Evolutionary conservation across 2,113 vertebrate genomes (phyloP).

Genomic region (Pollimyrus isidori): DNA sequence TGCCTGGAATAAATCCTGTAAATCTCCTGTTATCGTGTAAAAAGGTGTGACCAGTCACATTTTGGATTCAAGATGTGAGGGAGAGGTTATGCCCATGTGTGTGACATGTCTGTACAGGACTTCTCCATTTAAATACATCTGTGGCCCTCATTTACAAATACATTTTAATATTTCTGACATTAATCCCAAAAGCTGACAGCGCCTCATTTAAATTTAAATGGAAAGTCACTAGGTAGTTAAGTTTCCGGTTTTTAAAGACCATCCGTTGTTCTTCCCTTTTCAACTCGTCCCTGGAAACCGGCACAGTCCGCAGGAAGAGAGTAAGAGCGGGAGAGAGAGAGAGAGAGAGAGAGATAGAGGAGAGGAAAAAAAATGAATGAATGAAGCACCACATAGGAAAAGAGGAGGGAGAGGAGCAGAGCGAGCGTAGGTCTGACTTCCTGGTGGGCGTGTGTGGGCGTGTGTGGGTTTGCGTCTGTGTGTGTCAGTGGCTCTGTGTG

Average conservation of each 20-base stretch:
- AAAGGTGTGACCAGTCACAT: not conserved
- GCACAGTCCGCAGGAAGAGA: not conserved
- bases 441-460: slow-evolving; percentile 16
- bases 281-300: not conserved
- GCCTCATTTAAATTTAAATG: not conserved
- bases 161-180: not conserved
- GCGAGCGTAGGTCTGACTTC: slow-evolving; percentile 14
- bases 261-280: not conserved
- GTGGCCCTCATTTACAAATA: not conserved
- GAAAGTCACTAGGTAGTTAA: not conserved
- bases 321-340: not conserved
- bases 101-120: not conserved
- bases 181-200: not conserved
- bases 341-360: not conserved
- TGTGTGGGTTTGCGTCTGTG: slow-evolving; percentile 6
- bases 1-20: not conserved
- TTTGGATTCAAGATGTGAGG: not conserved
- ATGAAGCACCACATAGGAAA: slow-evolving; percentile 1
- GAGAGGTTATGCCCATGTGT: not conserved
- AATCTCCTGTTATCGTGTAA: not conserved
- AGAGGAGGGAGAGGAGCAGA: not conserved
- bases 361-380: slow-evolving; percentile 3
- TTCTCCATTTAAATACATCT: not conserved
- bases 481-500: not conserved
- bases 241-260: not conserved